A percentile compares a stretch with the other conserved stretches of the same genome.
Conservation (phyloP, 2,888 invertebrate species). For the Drosophila nr. perissopoda region DNA sequence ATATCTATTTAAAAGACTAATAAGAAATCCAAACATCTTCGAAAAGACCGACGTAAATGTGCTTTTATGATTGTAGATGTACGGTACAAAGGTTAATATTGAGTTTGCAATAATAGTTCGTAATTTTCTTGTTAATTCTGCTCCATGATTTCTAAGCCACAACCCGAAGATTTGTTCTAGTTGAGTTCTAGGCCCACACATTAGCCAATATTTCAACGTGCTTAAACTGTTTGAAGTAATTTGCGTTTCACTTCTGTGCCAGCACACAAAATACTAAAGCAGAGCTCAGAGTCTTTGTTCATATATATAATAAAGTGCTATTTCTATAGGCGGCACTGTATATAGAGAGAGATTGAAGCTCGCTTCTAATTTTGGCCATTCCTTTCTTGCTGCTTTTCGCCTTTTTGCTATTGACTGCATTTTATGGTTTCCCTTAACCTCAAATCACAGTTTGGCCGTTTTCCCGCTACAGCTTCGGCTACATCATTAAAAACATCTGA, state of each 20-base stretch:
- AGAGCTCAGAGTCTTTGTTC: background rate
- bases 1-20: no score
- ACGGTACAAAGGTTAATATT: background rate
- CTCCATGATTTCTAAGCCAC: background rate
- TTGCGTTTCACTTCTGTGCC: background rate
- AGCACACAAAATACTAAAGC: background rate
- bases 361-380: conserved; percentile 49
- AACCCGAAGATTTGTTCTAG: background rate
- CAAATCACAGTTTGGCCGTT: conserved; percentile 33
- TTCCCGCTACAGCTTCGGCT: conserved; percentile 1
- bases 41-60: background rate
- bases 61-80: background rate
- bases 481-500: conserved; percentile 17
- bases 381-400: conserved; percentile 24
- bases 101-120: background rate
- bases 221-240: background rate
- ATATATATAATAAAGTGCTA: background rate
- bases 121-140: background rate
- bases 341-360: conserved; percentile 30
- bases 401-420: conserved; percentile 64
- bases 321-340: conserved; percentile 10
- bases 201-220: background rate
- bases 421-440: conserved; percentile 62
- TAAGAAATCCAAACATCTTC: no score
- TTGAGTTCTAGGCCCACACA: background rate